Evolutionary conservation across 2,797 vertebrate genomes (phyloP), one percentile per base, ranked within the genome.

Genomic region (Melanotaenia parkinsoni): DNA sequence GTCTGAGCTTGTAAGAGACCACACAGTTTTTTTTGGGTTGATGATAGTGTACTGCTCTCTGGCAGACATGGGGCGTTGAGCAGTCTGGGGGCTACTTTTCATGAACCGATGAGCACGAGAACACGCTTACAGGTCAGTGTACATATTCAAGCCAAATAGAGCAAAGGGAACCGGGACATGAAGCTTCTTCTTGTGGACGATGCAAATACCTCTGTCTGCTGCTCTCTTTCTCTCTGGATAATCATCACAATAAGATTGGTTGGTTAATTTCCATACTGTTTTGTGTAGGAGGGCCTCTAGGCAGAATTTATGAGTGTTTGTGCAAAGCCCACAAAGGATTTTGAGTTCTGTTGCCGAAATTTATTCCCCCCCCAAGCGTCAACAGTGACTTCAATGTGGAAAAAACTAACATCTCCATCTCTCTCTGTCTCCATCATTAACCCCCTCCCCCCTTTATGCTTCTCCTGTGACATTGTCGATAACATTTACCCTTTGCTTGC

Each of bases 401-500:
- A 59, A 70, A 77, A 70, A 33, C 2, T 30, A 58, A 26, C 70
- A 65, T 58, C 37, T 22, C 67, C 33, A 63, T 53, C 56, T 5
- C n/a, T 53, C 18, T 66, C 66, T 58, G 10, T 53, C 32, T 57
- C 18, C 16, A 59, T 67, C 54, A 22, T 37, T 66, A 57, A 59
- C 56, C 40, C 38, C 16, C 20, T 28, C 58, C 16, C 20, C 35
- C 30, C 53, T 50, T 30, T 26, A 0, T 62, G 22, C 45, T 53
- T 79, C 79, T 75, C 64, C 53, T 28, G 26, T 82, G 84, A 86
- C 87, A 70, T 86, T 83, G 84, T 87, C 80, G 62, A 63, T 88
- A 84, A 72, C 75, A 50, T 79, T 62, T 59, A 51, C 70, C 63
- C 64, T 50, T 58, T 47, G 2, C 78, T 85, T 59, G 28, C 38